Percentiles rank a stretch among this genome's conserved stretches.
Conservation (phyloP, 2,113 vertebrate species). For the Trochalopteron elliotii region DNA sequence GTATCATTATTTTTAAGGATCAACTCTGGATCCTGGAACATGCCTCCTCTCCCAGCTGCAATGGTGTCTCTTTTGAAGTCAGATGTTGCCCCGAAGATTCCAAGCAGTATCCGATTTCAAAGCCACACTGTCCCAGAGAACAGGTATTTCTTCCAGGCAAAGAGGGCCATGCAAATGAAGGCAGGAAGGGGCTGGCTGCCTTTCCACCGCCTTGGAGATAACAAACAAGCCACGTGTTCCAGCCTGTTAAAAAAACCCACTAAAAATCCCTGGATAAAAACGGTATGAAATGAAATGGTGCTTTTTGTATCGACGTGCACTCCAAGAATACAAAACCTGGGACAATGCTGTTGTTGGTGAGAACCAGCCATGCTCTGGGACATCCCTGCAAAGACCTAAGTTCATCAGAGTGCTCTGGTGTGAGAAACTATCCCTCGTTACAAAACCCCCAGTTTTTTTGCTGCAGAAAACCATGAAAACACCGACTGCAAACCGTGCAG, state of each 20-base stretch:
- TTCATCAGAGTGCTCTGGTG: rapidly evolving
- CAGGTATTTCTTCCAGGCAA: background rate
- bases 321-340: background rate
- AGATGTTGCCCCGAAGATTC: background rate
- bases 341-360: rapidly evolving
- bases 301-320: background rate
- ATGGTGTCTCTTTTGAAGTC: background rate
- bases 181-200: background rate
- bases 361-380: background rate
- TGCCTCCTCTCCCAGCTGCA: background rate
- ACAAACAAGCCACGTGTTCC: background rate
- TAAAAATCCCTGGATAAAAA: background rate
- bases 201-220: background rate
- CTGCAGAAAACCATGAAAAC: background rate
- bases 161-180: background rate
- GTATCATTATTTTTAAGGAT: background rate
- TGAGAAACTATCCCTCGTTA: rapidly evolving
- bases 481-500: background rate
- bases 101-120: background rate
- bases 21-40: background rate
- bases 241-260: background rate
- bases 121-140: background rate
- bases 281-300: background rate
- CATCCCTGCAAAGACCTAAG: rapidly evolving
- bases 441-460: background rate